A percentile compares a stretch with the other conserved stretches of the same genome.
These are phyloP conservation scores for Ommatoiulus sabulosus DNA, from an alignment of 2,888 invertebrate genomes.

Conservation along the genomic window DNA sequence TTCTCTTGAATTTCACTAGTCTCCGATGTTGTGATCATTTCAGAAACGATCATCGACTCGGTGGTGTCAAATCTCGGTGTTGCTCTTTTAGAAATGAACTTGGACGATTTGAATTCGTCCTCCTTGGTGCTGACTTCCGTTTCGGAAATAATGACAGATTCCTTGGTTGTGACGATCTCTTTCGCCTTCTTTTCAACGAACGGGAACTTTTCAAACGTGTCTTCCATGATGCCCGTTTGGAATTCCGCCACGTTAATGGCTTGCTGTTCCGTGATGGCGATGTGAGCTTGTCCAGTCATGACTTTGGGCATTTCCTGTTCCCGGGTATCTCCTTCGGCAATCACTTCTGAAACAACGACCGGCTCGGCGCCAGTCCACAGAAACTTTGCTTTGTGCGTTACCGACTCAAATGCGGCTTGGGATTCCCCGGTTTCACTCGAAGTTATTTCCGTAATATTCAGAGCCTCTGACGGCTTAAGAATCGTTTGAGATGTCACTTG, in stretches of 20 bases:
- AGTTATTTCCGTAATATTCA: constrained; percentile 27
- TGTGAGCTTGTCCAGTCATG: neutral
- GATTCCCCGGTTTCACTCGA: neutral
- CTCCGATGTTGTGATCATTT: constrained; percentile 37
- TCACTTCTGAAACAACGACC: constrained; percentile 50
- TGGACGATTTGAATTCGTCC: constrained; percentile 47
- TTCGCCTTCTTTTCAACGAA: constrained; percentile 49
- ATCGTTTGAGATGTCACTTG: constrained; percentile 2
- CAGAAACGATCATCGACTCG: constrained; percentile 54
- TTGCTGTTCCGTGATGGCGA: constrained; percentile 37
- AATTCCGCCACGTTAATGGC: constrained; percentile 45
- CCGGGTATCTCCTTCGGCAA: constrained; percentile 37
- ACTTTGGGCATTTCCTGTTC: neutral
- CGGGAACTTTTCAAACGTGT: constrained; percentile 46
- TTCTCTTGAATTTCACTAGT: constrained; percentile 29
- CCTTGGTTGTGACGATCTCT: neutral
- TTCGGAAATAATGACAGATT: constrained; percentile 56
- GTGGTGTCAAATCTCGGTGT: constrained; percentile 23
- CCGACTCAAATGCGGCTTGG: neutral
- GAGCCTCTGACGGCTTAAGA: constrained; percentile 9
- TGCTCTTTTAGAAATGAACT: constrained; percentile 44
- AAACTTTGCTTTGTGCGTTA: constrained; percentile 13
- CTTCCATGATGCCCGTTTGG: constrained; percentile 46
- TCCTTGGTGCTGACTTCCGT: constrained; percentile 55
- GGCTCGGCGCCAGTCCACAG: constrained; percentile 21